These are phyloP conservation scores for Dallia pectoralis DNA, from an alignment of 2,797 vertebrate genomes.

Conservation along the genomic window DNA sequence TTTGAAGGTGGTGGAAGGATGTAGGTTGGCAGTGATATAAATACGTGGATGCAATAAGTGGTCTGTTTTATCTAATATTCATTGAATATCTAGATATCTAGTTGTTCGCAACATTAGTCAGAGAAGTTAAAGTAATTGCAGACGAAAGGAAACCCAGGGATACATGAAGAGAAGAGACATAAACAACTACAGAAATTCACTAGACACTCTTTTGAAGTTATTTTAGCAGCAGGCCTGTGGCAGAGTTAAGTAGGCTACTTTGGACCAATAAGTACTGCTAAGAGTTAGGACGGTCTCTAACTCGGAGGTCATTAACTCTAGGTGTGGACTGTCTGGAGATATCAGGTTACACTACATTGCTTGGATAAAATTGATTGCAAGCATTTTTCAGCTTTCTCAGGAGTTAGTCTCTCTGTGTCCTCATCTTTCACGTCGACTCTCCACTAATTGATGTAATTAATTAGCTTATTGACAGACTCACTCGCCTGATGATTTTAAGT, in stretches of 20 bases:
- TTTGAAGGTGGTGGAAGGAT: conserved; percentile 11
- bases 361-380: conserved; percentile 42
- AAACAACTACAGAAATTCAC: not conserved
- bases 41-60: conserved; percentile 5
- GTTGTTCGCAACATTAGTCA: not conserved
- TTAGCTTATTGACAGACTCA: conserved; percentile 55
- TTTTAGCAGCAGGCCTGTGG: conserved; percentile 29
- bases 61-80: conserved; percentile 1
- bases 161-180: not conserved
- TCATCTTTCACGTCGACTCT: conserved; percentile 46
- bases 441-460: conserved; percentile 55
- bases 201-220: conserved; percentile 29
- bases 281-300: conserved; percentile 18
- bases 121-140: not conserved
- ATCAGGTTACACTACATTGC: conserved; percentile 10
- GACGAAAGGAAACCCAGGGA: not conserved
- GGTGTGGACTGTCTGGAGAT: not conserved
- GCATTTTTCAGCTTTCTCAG: conserved; percentile 22
- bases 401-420: conserved; percentile 31
- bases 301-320: conserved; percentile 1
- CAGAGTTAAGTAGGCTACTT: conserved; percentile 50
- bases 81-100: not conserved
- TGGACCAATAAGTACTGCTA: conserved; percentile 34
- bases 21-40: not conserved
- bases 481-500: conserved; percentile 47